Base-by-base conservation (phyloP, 2,113 vertebrate genomes). In the Micronycteris hirsuta region DNA sequence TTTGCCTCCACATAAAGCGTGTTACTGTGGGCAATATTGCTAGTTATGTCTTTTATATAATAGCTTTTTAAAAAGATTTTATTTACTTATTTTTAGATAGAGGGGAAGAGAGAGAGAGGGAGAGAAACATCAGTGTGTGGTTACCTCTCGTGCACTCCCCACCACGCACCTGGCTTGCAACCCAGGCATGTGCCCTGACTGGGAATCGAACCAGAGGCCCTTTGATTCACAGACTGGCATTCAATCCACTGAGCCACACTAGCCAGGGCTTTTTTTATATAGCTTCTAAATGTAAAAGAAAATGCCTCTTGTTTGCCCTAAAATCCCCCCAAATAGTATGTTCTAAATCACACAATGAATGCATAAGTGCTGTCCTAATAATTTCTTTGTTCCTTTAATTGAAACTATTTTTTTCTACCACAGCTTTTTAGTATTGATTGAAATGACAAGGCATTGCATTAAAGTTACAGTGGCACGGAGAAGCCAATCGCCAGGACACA, bases 371-470 rank as follows among this genome's bases (percentile, higher is more conserved):
- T 36, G 1, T 85, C 43, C 54, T 91, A 74, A 45, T 96, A 89
- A 74, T 63, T 94, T 9, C 87, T 96, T 77, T 61, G 78, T 82
- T 86, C 54, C 22, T 93, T 95, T 91, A 91, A 88, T 93, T 96
- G 82, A 96, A 96, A 43, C 31, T 33, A 45, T 41, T 89, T 6
- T 63, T 91, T 94, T 95, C 63, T 63, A 65, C 28, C 33, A 73
- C 1, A 89, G 52, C 31, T 31, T 95, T 91, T 93, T 89, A 91
- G 17, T 71, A 76, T 28, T 54, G 31, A 95, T 63, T 83, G 65
- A 85, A 61, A 71, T 52, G 56, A 71, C 54, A 87, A 70, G 49
- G 11, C 15, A 31, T 70, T 90, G 45, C 8, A 73, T 93, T 91
- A 41, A 93, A 89, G 90, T 82, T 9, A 56, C 0, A 17, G 49